Evolutionary conservation across 2,113 vertebrate species (phyloP).

Genomic region (Cavia aperea): DNA sequence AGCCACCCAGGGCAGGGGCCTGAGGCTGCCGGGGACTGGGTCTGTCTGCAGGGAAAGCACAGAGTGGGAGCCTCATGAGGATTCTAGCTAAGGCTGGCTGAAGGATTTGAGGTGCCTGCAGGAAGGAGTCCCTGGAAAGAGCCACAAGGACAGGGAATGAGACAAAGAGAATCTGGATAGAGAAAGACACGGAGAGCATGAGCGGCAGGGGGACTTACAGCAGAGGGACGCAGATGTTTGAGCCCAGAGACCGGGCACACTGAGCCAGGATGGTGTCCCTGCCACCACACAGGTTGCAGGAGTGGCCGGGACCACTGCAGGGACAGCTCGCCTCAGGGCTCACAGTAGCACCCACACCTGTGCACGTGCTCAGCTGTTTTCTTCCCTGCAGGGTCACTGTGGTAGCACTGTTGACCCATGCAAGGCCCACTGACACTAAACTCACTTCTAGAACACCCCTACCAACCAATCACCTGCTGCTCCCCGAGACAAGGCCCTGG

Average conservation of each 20-base stretch:
- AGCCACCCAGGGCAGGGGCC: not conserved
- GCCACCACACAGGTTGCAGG: no score
- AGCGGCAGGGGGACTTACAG: rapidly evolving
- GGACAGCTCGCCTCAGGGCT: not conserved
- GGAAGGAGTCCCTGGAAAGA: not conserved
- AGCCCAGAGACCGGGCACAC: no score
- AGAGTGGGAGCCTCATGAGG: not conserved
- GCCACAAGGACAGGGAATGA: not conserved
- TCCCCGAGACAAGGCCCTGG: no score
- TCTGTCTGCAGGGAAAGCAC: not conserved
- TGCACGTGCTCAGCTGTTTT: not conserved
- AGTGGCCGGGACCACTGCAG: no score
- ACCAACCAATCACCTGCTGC: no score
- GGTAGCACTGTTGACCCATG: not conserved
- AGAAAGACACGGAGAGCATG: not conserved
- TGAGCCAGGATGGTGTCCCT: no score
- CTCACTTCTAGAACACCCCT: no score
- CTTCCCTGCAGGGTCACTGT: no score
- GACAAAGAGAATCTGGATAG: not conserved
- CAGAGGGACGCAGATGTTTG: not conserved
- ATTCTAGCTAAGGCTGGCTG: not conserved
- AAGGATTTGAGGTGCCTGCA: not conserved
- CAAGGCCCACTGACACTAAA: no score
- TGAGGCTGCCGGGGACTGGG: not conserved
- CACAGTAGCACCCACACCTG: no score